Base-by-base conservation (phyloP, 2,797 vertebrate genomes). In the Phrynocephalus vlangalii region DNA sequence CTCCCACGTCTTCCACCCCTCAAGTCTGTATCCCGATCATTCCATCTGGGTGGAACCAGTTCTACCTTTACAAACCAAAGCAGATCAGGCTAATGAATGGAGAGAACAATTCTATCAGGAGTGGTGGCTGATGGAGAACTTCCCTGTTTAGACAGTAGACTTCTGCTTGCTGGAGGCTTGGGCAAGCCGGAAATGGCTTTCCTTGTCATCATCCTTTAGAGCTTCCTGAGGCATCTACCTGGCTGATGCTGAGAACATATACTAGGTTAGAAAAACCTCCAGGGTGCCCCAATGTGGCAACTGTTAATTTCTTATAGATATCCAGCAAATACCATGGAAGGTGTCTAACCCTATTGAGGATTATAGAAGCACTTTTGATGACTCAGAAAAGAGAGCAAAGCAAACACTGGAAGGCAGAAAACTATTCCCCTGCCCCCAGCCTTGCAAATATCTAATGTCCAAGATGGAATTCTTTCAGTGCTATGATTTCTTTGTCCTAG, bases 361-460 rank as follows among this genome's bases (percentile, higher is more conserved):
- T 15, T 71, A 44, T 44, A 44, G 38, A 44, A 44, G 38, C 38
- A 44, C 38, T 44, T 44, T 44, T 44, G 38, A 44, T 44, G 38
- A 3, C 38, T 44, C 38, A 44, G 38, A 44, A 44, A 44, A 44
- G 38, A 44, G 38, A 44, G 38, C 44, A 52, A 78, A 26, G 11
- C 38, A 33, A 70, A 56, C 16, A 16, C 3, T 71, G 26, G 5
- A 60, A 52, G 30, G 56, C 6, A 63, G 24, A 50, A 79, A 72
- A 6, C 20, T 63, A 63, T 20, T 63, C 18, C 60, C 60, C 60
- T 63, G 15, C 60, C 60, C 60, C 60, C 60, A 20, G 15, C 60
- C 60, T 63, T 63, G 38, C 73, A 44, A 60, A 79, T 86, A 83
- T 78, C 50, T 72, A 83, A 88, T 78, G n/a, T 6, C 24, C 73